Evolutionary conservation across 2,113 vertebrate species (phyloP).

Genomic region (Haliaeetus leucogaster): DNA sequence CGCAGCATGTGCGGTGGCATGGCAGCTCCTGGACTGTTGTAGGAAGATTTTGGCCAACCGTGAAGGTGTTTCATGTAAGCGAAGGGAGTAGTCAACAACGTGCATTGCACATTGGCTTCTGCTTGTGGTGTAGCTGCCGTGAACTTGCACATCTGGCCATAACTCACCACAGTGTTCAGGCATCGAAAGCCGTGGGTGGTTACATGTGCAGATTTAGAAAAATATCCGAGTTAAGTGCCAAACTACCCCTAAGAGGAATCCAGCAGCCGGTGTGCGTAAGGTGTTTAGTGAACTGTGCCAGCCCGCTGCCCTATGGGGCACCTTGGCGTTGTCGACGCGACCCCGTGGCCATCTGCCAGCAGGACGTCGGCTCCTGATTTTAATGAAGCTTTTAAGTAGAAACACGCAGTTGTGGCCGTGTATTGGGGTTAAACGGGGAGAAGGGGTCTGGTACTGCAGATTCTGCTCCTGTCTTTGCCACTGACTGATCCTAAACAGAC

Average conservation of each 20-base stretch:
- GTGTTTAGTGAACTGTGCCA: not conserved
- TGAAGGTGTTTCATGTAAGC: not conserved
- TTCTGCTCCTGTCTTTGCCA: not conserved
- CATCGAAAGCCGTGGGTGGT: accelerated
- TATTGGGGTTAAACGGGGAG: not conserved
- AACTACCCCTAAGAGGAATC: not conserved
- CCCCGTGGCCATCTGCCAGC: accelerated
- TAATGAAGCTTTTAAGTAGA: not conserved
- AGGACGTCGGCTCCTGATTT: not conserved
- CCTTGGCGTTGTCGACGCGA: accelerated
- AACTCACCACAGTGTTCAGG: accelerated
- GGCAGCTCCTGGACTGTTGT: not conserved
- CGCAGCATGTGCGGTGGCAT: not conserved
- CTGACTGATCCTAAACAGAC: not conserved
- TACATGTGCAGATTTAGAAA: not conserved
- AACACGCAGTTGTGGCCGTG: accelerated
- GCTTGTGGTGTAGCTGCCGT: accelerated
- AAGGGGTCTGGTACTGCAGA: not conserved
- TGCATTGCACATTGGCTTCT: accelerated
- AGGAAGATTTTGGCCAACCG: not conserved
- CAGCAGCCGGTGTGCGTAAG: accelerated
- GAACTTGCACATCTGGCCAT: accelerated
- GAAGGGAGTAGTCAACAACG: not conserved
- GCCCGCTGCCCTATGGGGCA: accelerated
- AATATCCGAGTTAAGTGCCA: not conserved